These are phyloP conservation scores for Hiodon alosoides DNA, from an alignment of 2,113 vertebrate species.

Conservation along the genomic window DNA sequence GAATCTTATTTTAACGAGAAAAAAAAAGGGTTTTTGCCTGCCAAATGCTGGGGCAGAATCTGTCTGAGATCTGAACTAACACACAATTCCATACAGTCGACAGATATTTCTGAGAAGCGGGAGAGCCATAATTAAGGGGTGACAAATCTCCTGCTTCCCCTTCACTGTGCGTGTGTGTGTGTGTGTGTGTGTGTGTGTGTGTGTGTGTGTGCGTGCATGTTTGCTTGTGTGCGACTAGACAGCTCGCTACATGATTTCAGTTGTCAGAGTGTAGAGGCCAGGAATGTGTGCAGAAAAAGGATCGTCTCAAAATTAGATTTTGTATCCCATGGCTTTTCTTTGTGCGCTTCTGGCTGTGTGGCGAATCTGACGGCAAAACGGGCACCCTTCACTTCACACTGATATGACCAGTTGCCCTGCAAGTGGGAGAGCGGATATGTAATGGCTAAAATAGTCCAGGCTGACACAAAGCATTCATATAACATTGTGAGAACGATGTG, in stretches of 20 bases:
- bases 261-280: not conserved
- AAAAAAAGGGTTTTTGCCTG: not conserved
- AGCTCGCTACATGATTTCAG: slow-evolving; percentile 12
- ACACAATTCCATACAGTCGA: slow-evolving; percentile 41
- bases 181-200: not conserved
- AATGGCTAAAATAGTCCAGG: not conserved
- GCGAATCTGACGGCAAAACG: not conserved
- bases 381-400: not conserved
- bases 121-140: slow-evolving; percentile 64
- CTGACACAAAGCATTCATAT: too few species aligned
- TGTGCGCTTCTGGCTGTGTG: not conserved
- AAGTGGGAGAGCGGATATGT: not conserved
- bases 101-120: slow-evolving; percentile 51
- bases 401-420: not conserved
- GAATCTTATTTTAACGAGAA: not conserved
- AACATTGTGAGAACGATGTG: not conserved
- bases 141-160: slow-evolving; percentile 59
- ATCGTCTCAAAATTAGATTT: not conserved
- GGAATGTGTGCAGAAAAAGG: slow-evolving; percentile 7
- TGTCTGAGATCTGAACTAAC: not conserved
- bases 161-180: slow-evolving; percentile 53
- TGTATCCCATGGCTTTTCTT: not conserved
- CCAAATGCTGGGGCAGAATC: not conserved
- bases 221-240: not conserved
- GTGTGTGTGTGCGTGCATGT: not conserved